These are phyloP conservation scores for Drosophila nr. medialis DNA, from an alignment of 2,888 invertebrate species.

Conservation along the genomic window DNA sequence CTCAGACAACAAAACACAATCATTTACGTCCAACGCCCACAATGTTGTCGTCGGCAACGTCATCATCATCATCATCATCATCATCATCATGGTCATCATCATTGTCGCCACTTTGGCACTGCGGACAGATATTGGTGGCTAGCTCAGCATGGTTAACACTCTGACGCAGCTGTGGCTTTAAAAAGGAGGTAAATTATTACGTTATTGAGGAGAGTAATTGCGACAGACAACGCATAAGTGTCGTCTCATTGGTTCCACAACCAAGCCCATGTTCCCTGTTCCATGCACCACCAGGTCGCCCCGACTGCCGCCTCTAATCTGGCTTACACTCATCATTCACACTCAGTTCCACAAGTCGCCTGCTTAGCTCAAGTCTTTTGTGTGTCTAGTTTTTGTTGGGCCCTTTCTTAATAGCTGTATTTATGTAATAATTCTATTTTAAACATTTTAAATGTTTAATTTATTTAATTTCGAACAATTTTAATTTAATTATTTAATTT, in stretches of 20 bases:
- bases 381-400: not conserved
- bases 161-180: constrained; percentile 5
- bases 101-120: constrained; percentile 22
- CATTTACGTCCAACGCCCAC: constrained; percentile 72
- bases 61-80: not conserved
- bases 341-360: constrained; percentile 39
- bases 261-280: constrained; percentile 26
- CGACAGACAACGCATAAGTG: constrained; percentile 49
- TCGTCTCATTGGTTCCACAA: constrained; percentile 16
- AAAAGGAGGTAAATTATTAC: constrained; percentile 68
- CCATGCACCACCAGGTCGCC: constrained; percentile 14
- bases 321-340: constrained; percentile 54
- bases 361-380: constrained; percentile 6
- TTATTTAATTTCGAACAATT: not conserved
- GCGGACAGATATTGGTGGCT: constrained; percentile 6
- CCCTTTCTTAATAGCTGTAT: not conserved
- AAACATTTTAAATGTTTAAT: not conserved
- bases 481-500: not conserved
- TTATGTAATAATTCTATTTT: not conserved
- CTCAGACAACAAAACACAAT: constrained; percentile 62
- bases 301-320: not conserved
- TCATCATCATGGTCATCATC: not conserved
- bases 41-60: constrained; percentile 31
- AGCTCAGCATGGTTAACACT: not conserved
- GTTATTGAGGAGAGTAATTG: constrained; percentile 75